phyloP scores from a whole-genome alignment of 2,888 invertebrate species.

The Pachymerium ferrugineum region DNA sequence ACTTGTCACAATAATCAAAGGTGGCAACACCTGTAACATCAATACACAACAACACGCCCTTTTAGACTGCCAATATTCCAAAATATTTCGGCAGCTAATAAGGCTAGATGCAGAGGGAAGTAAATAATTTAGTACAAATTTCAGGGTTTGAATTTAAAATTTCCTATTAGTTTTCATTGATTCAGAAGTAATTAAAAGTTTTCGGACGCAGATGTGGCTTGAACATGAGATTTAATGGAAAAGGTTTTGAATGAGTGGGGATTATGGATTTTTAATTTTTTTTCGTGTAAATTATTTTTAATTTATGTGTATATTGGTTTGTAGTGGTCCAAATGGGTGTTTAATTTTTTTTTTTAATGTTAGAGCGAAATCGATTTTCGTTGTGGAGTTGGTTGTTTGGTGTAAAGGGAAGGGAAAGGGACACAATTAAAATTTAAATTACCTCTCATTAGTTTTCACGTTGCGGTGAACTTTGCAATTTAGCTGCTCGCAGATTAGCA shows the following conservation, averaged over 20 bases:
- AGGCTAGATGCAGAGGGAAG: neutral
- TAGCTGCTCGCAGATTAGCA: slow-evolving; percentile 27
- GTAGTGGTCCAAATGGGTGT: neutral
- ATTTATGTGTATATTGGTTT: neutral
- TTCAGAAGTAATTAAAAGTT: too few relatives aligned
- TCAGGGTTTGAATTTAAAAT: too few relatives aligned
- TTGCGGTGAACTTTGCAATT: slow-evolving; percentile 27
- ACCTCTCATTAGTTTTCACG: slow-evolving; percentile 27
- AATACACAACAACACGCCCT: neutral
- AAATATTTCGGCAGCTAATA: neutral
- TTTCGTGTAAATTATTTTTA: neutral
- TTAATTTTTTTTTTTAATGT: neutral
- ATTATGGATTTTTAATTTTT: too few relatives aligned
- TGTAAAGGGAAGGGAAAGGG: neutral
- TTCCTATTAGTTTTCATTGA: too few relatives aligned
- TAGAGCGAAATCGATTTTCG: neutral
- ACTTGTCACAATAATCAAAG: neutral
- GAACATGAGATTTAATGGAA: too few relatives aligned
- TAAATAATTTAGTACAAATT: too few relatives aligned
- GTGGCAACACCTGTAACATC: neutral
- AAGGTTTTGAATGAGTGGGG: too few relatives aligned
- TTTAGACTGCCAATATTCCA: neutral
- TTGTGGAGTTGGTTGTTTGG: slow-evolving; percentile 22
- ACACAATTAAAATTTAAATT: slow-evolving; percentile 27
- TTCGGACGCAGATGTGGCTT: too few relatives aligned